phyloP scores from a whole-genome alignment of 2,888 invertebrate species.

The Drosophila niveifrons region DNA sequence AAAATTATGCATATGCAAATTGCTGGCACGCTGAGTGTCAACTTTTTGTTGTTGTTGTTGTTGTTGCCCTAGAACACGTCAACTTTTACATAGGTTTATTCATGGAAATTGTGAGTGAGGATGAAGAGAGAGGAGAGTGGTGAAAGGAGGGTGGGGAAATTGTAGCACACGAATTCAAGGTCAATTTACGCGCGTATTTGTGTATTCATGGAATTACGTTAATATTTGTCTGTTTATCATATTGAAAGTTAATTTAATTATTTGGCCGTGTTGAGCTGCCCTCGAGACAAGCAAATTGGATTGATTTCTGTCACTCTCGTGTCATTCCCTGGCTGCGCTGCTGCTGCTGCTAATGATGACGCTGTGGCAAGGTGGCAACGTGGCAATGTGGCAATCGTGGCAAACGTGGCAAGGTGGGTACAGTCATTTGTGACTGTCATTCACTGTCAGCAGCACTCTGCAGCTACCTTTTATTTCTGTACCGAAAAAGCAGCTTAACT shows the following conservation, averaged over 20 bases:
- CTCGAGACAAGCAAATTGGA: conserved; percentile 36
- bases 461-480: conserved; percentile 21
- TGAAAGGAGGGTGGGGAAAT: not conserved
- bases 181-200: conserved; percentile 14
- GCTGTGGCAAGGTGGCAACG: conserved; percentile 1
- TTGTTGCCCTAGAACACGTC: conserved; percentile 1
- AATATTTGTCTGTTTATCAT: conserved; percentile 15
- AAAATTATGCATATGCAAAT: conserved; percentile 43
- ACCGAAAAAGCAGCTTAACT: conserved; percentile 17
- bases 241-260: conserved; percentile 35
- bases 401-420: not conserved
- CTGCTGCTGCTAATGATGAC: not conserved
- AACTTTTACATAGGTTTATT: conserved; percentile 1
- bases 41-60: conserved; percentile 8
- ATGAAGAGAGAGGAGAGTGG: not conserved
- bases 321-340: conserved; percentile 2
- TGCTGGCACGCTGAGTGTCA: conserved; percentile 23
- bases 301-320: conserved; percentile 39
- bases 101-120: not conserved
- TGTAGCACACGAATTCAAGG: conserved; percentile 20
- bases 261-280: conserved; percentile 19
- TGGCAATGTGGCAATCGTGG: not conserved
- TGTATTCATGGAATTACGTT: conserved; percentile 12
- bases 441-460: conserved; percentile 37
- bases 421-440: conserved; percentile 46